Evolutionary conservation across 1,140 invertebrate genomes (phyloP).

Genomic region (Zaprionus vittiger): DNA sequence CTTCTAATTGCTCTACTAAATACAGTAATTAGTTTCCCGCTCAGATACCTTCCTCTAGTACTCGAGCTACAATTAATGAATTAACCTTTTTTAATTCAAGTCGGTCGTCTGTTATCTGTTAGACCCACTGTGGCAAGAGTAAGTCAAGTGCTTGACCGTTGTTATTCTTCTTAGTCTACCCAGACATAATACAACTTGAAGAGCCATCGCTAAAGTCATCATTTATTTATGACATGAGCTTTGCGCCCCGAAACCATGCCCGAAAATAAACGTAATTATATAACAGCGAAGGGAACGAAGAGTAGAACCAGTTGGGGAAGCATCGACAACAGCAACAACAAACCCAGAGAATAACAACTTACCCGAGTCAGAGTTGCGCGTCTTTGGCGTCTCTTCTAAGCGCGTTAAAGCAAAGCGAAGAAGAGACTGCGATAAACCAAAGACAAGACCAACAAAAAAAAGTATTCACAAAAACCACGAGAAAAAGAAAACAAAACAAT

Average conservation of each 20-base stretch:
- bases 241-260: constrained; percentile 60
- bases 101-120: constrained; percentile 7
- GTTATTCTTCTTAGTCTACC: constrained; percentile 22
- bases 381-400: constrained; percentile 25
- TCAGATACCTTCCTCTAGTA: not conserved
- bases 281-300: constrained; percentile 48
- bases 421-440: constrained; percentile 28
- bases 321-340: constrained; percentile 32
- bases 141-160: constrained; percentile 59
- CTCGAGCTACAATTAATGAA: not conserved
- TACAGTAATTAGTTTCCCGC: constrained; percentile 1
- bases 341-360: constrained; percentile 59
- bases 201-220: constrained; percentile 60
- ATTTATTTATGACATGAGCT: constrained; percentile 77
- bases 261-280: constrained; percentile 73
- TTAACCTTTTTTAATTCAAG: constrained; percentile 23
- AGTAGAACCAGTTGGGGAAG: constrained; percentile 20
- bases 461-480: constrained; percentile 1
- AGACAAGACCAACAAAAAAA: constrained; percentile 35
- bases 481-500: constrained; percentile 50
- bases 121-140: constrained; percentile 34
- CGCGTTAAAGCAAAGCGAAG: constrained; percentile 40
- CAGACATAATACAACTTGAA: constrained; percentile 29
- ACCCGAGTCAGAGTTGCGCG: constrained; percentile 7
- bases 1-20: not conserved